Percentiles rank a stretch among this genome's conserved stretches.
These are phyloP conservation scores for Pandemis cinnamomeana DNA, from an alignment of 2,888 invertebrate species.

Conservation along the genomic window DNA sequence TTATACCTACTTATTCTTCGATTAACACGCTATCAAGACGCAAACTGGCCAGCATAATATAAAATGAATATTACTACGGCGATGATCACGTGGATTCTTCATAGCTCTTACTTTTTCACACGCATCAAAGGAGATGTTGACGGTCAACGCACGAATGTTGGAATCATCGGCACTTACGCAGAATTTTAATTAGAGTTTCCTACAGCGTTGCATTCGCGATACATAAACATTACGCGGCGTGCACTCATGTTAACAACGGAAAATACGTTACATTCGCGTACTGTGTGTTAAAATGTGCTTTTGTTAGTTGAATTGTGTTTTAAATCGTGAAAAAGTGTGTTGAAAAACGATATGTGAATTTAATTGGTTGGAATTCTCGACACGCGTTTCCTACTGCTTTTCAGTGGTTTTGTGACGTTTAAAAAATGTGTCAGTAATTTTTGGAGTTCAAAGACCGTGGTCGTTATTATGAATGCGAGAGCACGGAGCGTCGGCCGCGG, in stretches of 20 bases:
- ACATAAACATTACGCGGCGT: constrained; percentile 77
- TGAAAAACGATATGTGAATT: constrained; percentile 52
- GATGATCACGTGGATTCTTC: constrained; percentile 25
- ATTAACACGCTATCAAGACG: constrained; percentile 12
- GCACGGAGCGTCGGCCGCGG: constrained; percentile 71
- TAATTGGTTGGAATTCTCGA: constrained; percentile 51
- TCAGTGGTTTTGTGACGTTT: constrained; percentile 23
- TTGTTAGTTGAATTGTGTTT: constrained; percentile 64
- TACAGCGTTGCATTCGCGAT: constrained; percentile 72
- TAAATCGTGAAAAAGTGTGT: constrained; percentile 52
- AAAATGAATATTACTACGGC: constrained; percentile 18
- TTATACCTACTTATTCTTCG: constrained; percentile 5
- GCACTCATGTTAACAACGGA: constrained; percentile 80
- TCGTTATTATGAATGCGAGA: constrained; percentile 75
- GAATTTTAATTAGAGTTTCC: constrained; percentile 82
- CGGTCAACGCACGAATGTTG: constrained; percentile 76
- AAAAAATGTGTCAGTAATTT: constrained; percentile 66
- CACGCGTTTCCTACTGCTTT: constrained; percentile 37
- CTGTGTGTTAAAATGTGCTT: constrained; percentile 66
- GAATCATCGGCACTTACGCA: constrained; percentile 76
- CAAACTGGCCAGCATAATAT: constrained; percentile 5
- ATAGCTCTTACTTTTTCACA: constrained; percentile 79
- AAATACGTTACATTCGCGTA: constrained; percentile 70
- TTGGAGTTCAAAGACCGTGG: constrained; percentile 71
- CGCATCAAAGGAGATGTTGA: constrained; percentile 73